Evolutionary conservation across 2,797 vertebrate species (phyloP), one percentile per base, ranked within the genome.

Genomic region (Lateolabrax maculatus): DNA sequence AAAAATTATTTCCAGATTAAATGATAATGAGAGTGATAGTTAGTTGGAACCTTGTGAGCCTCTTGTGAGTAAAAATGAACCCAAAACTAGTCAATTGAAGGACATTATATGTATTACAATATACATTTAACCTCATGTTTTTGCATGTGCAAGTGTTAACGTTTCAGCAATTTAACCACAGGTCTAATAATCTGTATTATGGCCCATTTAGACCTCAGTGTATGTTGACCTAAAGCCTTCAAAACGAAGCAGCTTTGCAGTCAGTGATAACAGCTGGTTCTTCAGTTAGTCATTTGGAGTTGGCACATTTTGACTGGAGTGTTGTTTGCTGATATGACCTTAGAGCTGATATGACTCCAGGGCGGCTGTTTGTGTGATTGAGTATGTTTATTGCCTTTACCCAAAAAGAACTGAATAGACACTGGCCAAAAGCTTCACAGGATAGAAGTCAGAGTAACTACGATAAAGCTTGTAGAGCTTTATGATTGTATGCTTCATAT

Each of bases 251-350:
- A 63, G 64, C 27, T 70, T 9, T 78, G 60, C 25, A 70, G n/a
- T 46, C 63, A 25, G 15, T 65, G 56, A 49, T 48, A 58, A 52
- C 16, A 10, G 29, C 49, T 71, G 44, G 5, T 72, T 71, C 39
- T 11, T 75, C 41, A 39, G 39, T 66, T 61, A 31, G 67, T 63
- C 41, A 31, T 44, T 62, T 10, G 18, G 11, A 55, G 36, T 70
- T 62, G 29, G 34, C 60, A 62, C 63, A 62, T 73, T 81, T 71
- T 37, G 21, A 25, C 31, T 60, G 2, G 1, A 51, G 44, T 49
- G 31, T 44, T 64, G 58, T 73, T 82, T 68, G 44, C 57, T 46
- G 27, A 56, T 57, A 8, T 73, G 68, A 60, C 66, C 27, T 60
- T 23, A 60, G 21, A 73, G 43, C 72, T 83, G 61, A 79, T 62